Conservation (phyloP, 2,113 vertebrate species). For the Muntiacus muntjak region DNA sequence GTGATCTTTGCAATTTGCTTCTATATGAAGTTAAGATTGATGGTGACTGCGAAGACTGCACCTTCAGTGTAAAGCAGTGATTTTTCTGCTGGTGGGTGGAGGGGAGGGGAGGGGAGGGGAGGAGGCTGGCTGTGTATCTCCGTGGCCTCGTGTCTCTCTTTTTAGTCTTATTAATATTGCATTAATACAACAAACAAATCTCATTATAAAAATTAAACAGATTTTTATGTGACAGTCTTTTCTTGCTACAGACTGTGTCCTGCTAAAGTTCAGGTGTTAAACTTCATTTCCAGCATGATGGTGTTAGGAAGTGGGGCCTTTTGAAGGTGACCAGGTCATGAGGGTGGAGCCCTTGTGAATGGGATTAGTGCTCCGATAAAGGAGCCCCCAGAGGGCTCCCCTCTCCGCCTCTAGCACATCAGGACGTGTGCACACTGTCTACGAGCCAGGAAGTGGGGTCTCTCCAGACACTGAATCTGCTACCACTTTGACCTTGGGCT, state of each 20-base stretch:
- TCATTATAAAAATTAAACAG: neutral
- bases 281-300: neutral
- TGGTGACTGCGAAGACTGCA: neutral
- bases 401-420: accelerated
- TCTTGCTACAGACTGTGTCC: neutral
- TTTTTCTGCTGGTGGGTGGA: neutral
- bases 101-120: neutral
- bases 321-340: neutral
- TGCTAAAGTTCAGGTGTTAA: neutral
- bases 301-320: neutral
- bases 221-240: neutral
- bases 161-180: neutral
- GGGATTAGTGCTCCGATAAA: neutral
- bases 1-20: neutral
- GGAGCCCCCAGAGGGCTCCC: neutral
- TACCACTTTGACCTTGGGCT: neutral
- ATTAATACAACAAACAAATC: neutral
- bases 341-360: neutral
- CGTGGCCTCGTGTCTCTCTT: neutral
- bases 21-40: neutral
- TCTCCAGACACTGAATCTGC: neutral
- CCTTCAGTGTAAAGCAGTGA: neutral
- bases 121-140: neutral
- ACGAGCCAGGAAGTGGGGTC: accelerated
- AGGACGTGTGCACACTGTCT: neutral